Percentiles rank a stretch among this genome's conserved stretches.
Evolutionary conservation across 2,888 invertebrate species (phyloP).

Genomic region (Itoplectis maculator): DNA sequence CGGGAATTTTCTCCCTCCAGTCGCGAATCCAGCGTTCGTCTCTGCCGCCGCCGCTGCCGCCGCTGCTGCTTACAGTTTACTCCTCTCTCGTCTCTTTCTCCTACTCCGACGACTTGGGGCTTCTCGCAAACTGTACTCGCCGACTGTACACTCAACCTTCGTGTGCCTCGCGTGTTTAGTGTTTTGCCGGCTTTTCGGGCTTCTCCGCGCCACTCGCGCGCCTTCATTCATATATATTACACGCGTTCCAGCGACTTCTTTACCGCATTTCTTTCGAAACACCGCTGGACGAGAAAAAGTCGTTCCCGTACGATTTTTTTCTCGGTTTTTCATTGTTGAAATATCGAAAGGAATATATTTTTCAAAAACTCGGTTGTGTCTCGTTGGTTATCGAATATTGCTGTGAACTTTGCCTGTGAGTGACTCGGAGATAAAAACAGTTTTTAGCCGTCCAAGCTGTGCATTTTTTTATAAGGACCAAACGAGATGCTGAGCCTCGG

Average conservation of each 20-base stretch:
- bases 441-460: no score
- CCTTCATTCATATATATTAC: constrained; percentile 46
- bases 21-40: not conserved
- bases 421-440: no score
- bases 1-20: constrained; percentile 18
- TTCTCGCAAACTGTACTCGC: constrained; percentile 19
- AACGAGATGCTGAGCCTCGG: constrained; percentile 57
- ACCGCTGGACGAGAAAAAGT: no score
- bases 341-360: no score
- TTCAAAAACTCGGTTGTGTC: no score
- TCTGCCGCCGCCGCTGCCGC: no score
- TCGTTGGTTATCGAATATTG: no score
- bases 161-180: constrained; percentile 28
- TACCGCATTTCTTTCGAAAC: no score
- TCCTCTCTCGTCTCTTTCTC: constrained; percentile 22
- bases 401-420: no score
- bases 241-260: not conserved
- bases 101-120: not conserved
- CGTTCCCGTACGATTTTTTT: no score
- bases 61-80: no score
- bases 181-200: constrained; percentile 37
- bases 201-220: constrained; percentile 32
- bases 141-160: constrained; percentile 30
- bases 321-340: no score
- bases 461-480: not conserved